phyloP scores from a whole-genome alignment of 2,888 invertebrate genomes.

The Eurois occulta region DNA sequence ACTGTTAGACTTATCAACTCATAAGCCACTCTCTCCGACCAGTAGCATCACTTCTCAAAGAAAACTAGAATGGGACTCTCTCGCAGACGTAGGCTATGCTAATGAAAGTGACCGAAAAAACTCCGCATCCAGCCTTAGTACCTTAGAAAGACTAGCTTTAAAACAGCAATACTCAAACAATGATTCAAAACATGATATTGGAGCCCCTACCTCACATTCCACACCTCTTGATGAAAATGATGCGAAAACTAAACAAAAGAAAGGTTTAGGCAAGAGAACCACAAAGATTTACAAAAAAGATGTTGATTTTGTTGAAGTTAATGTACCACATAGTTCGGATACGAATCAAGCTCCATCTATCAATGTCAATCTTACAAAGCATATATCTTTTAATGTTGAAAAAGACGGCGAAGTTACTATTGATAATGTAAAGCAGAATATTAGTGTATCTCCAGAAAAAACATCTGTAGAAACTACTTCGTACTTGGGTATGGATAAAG shows the following conservation, averaged over 20 bases:
- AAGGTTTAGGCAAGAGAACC: slow-evolving; percentile 77
- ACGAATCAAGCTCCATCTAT: slow-evolving; percentile 77
- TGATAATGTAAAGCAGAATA: slow-evolving; percentile 77
- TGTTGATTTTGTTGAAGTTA: slow-evolving; percentile 83
- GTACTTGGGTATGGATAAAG: slow-evolving; percentile 78
- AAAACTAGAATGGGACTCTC: slow-evolving; percentile 96
- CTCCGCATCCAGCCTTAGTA: slow-evolving; percentile 89
- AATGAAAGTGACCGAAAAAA: slow-evolving; percentile 90
- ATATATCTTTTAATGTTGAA: slow-evolving; percentile 87
- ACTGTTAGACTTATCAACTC: slow-evolving; percentile 81
- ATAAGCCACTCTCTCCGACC: slow-evolving; percentile 92
- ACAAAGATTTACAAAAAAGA: slow-evolving; percentile 85
- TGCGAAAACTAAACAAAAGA: slow-evolving; percentile 77
- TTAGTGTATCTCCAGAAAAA: slow-evolving; percentile 80
- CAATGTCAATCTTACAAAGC: slow-evolving; percentile 87
- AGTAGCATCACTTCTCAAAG: slow-evolving; percentile 94
- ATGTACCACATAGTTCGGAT: slow-evolving; percentile 77
- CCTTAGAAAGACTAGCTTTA: slow-evolving; percentile 91
- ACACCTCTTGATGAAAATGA: slow-evolving; percentile 86
- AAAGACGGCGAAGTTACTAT: slow-evolving; percentile 81
- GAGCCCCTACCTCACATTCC: slow-evolving; percentile 89
- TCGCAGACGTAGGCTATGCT: slow-evolving; percentile 96
- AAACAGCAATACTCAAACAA: slow-evolving; percentile 87
- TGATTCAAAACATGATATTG: slow-evolving; percentile 82
- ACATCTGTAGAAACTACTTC: slow-evolving; percentile 67